These are phyloP conservation scores for Ammodytes marinus DNA, from an alignment of 2,113 vertebrate genomes.

Conservation along the genomic window DNA sequence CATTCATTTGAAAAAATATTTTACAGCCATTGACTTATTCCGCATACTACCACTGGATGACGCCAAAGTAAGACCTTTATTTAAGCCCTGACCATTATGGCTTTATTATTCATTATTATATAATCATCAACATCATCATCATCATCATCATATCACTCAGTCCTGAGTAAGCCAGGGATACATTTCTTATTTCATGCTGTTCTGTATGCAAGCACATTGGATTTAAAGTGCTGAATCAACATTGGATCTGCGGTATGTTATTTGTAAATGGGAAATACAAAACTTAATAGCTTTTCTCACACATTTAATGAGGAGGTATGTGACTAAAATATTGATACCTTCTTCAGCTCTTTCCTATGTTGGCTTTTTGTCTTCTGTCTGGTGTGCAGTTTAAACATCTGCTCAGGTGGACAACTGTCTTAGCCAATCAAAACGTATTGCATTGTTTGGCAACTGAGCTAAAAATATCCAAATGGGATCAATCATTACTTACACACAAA, in stretches of 20 bases:
- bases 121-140: slow-evolving; percentile 23
- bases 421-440: background rate
- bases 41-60: slow-evolving; percentile 15
- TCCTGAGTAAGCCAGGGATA: background rate
- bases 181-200: background rate
- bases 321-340: background rate
- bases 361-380: background rate
- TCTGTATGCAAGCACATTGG: background rate
- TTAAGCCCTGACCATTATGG: background rate
- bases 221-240: background rate
- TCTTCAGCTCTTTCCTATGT: background rate
- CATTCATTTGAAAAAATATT: background rate
- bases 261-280: background rate
- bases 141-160: slow-evolving; percentile 23
- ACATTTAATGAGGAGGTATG: background rate
- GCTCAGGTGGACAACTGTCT: background rate
- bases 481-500: background rate
- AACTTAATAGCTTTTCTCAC: background rate
- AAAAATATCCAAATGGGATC: background rate
- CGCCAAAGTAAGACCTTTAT: slow-evolving; percentile 13
- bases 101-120: slow-evolving; percentile 10
- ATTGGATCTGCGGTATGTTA: background rate
- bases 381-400: background rate
- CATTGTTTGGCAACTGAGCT: background rate
- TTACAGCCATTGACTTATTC: background rate